Conservation (phyloP, 2,888 invertebrate genomes). For the Himalopsyche japonica region DNA sequence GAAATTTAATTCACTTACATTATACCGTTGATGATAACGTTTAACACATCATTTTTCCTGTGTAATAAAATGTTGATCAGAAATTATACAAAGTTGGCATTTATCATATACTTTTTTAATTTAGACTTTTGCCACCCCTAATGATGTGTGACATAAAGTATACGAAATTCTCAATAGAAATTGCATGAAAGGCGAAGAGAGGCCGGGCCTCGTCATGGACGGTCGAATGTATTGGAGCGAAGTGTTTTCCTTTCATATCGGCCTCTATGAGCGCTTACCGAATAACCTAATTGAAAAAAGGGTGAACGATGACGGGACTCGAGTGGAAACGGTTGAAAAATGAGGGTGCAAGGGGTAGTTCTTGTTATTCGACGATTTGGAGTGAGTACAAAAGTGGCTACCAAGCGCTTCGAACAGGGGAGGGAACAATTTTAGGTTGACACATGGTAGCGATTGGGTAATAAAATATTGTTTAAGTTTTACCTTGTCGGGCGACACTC, state of each 20-base stretch:
- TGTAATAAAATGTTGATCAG: no score
- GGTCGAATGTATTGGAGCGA: background rate
- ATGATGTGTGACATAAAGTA: background rate
- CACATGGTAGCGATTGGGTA: background rate
- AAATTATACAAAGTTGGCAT: no score
- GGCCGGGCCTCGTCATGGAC: background rate
- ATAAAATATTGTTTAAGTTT: background rate
- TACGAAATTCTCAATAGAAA: background rate
- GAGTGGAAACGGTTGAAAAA: background rate
- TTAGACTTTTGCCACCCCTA: background rate
- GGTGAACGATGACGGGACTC: background rate
- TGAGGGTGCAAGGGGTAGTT: background rate
- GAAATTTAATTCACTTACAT: no score
- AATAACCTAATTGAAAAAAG: background rate
- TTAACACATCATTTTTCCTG: no score
- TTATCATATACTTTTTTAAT: no score
- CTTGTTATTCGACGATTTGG: background rate
- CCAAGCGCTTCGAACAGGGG: background rate
- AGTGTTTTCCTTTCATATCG: background rate
- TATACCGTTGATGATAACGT: no score
- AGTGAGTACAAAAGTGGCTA: background rate
- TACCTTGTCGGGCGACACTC: no score
- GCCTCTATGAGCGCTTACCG: background rate
- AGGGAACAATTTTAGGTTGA: background rate
- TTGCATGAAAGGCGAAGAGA: background rate